These are phyloP conservation scores for Prenolepis imparis DNA, from an alignment of 2,888 invertebrate species.

Conservation along the genomic window DNA sequence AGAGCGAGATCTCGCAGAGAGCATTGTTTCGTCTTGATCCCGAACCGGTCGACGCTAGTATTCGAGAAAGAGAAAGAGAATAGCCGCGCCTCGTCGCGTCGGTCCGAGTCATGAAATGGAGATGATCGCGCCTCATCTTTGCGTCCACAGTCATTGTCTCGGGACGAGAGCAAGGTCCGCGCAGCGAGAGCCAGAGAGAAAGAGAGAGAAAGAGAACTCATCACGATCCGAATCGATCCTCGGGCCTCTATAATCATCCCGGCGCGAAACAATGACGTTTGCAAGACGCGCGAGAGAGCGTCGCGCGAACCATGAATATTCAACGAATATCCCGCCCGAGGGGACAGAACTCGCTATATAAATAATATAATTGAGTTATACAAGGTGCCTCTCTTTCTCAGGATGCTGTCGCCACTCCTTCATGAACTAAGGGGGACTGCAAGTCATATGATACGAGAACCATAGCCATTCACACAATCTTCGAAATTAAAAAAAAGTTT, in stretches of 20 bases:
- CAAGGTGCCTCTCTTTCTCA: background rate
- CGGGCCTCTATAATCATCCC: slow-evolving; percentile 58
- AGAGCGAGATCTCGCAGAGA: slow-evolving; percentile 58
- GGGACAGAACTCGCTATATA: slow-evolving; percentile 18
- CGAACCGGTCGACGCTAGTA: slow-evolving; percentile 57
- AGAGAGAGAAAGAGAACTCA: slow-evolving; percentile 39
- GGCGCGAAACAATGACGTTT: slow-evolving; percentile 59
- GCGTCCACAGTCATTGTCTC: slow-evolving; percentile 56
- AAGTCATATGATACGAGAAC: background rate
- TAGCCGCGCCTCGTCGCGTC: slow-evolving; percentile 62
- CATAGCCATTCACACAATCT: background rate
- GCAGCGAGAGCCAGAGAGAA: slow-evolving; percentile 23
- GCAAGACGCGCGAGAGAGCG: slow-evolving; percentile 36
- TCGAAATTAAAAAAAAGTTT: background rate
- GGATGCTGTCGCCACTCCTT: slow-evolving; percentile 14
- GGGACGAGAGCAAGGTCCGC: slow-evolving; percentile 39
- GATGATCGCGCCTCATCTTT: slow-evolving; percentile 67
- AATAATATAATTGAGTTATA: slow-evolving; percentile 54
- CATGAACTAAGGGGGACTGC: background rate
- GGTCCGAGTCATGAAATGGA: slow-evolving; percentile 64
- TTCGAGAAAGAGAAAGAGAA: slow-evolving; percentile 2
- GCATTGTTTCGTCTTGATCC: slow-evolving; percentile 61
- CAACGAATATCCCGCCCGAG: slow-evolving; percentile 53
- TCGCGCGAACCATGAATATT: slow-evolving; percentile 62
- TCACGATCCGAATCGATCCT: slow-evolving; percentile 58